Base-by-base conservation (phyloP, 2,113 vertebrate species). In the Campylorhamphus procurvoides region DNA sequence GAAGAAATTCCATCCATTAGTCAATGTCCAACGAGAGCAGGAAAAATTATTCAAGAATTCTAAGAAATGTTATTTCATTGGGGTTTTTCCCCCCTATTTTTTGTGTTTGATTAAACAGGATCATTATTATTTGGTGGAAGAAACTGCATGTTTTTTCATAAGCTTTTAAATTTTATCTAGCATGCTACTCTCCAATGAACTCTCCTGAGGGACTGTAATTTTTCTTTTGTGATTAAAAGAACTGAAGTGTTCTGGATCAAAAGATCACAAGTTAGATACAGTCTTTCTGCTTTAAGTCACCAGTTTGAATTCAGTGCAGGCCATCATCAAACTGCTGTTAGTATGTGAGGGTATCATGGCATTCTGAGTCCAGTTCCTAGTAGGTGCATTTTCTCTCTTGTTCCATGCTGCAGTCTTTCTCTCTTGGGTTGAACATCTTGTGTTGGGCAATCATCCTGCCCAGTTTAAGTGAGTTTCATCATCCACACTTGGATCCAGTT, bases 231-330 rank as follows among this genome's bases (percentile, higher is more conserved):
- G 78, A 89, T 95, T 93, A 82, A 68, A 96, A 94, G 52, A 72
- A 40, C 73, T 72, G 44, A 82, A 84, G 42, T 66, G 53, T 42
- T 35, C 53, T 69, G 29, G 37, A 76, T 91, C 62, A 66, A 87
- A 35, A 71, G 78, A 62, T 96, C 95, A 49, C 58, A 91, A 67
- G 81, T 93, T 91, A 95, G 78, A 91, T 89, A 96, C 87, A 94
- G 93, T 87, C 69, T 93, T 95, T 83, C 71, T 89, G 89, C 77
- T 95, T 87, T 94, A 91, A 69, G 77, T 94, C 86, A 91, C 60
- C 49, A 60, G 53, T 83, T 87, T 95, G 87, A 94, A 94, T 84
- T 79, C 44, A 69, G 37, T 89, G 94, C 91, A 94, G 93, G 74
- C 62, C 66, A 66, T 94, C 87, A 85, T 75, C 74, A 82, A 53